Evolutionary conservation across 2,797 vertebrate species (phyloP), one percentile per base, ranked within the genome.

Genomic region (Orientallactaga sibirica): DNA sequence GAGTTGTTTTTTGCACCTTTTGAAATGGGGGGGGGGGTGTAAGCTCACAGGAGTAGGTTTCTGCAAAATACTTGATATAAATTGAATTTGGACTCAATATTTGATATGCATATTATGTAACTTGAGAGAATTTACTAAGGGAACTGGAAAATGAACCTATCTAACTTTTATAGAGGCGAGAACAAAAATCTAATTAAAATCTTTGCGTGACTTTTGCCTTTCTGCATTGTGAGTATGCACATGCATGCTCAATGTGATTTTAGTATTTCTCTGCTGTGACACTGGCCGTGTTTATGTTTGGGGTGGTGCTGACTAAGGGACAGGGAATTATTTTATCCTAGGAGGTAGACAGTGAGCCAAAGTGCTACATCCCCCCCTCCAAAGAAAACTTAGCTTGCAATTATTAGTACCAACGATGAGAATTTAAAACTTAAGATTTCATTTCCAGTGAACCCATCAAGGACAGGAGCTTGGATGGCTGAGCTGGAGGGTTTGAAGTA

Each of bases 1-100:
- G 5, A 55, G 16, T 55, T 10, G 12, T 11, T n/a, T 27, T 87
- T 70, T 22, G 29, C 7, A n/a, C 73, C 68, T 66, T 48, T 62
- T 48, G 66, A 90, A 94, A 52, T 15, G n/a, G 48, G 41, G 33
- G 22, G 7, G 55, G 55, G 48, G 48, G 48, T 7, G 16, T 80
- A 16, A 24, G 33, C n/a, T 92, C 58, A 37, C 15, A 61, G 62
- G 19, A 24, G 27, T 9, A 61, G 73, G 22, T 80, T 78, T 77
- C 80, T 92, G 52, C 82, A 77, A 89, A 41, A 79, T 86, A 79
- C 14, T 81, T 66, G 66, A 73, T 71, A 52, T 61, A 68, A 70
- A 92, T 87, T 95, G 76, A 87, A 43, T 86, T 92, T 88, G 27
- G 70, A 92, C 3, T 86, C 61, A 24, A 10, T 87, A 66, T 85